These are phyloP conservation scores for Sinohyriopsis cumingii DNA, from an alignment of 2,888 invertebrate genomes.

Conservation along the genomic window DNA sequence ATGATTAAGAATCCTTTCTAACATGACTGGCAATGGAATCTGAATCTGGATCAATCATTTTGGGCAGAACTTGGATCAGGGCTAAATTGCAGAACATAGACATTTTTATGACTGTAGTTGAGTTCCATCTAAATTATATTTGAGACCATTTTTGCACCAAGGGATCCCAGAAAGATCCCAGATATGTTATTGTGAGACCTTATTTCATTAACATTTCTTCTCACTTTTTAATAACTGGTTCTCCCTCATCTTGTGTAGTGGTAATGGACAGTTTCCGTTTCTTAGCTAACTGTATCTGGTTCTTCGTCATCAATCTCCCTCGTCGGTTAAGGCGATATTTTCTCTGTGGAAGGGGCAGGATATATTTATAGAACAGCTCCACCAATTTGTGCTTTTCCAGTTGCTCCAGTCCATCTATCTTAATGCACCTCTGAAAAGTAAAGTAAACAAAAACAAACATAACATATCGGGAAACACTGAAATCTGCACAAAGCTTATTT, in stretches of 20 bases:
- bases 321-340: slow-evolving; percentile 59
- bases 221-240: slow-evolving; percentile 34
- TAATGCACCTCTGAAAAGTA: slow-evolving; percentile 47
- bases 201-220: not conserved
- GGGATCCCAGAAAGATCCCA: too few species aligned
- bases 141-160: too few species aligned
- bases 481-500: too few species aligned
- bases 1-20: too few species aligned
- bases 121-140: too few species aligned
- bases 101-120: too few species aligned
- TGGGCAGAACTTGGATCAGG: too few species aligned
- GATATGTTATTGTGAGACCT: too few species aligned
- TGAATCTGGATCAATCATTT: too few species aligned
- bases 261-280: slow-evolving; percentile 35
- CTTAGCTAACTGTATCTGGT: slow-evolving; percentile 53
- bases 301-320: slow-evolving; percentile 59
- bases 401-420: slow-evolving; percentile 28
- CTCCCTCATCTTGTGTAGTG: slow-evolving; percentile 21
- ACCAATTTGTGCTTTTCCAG: slow-evolving; percentile 55
- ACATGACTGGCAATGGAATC: too few species aligned
- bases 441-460: not conserved
- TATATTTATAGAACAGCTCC: slow-evolving; percentile 60
- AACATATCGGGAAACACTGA: not conserved
- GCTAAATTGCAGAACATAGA: too few species aligned
- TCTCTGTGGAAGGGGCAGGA: slow-evolving; percentile 65